Base-by-base conservation (phyloP, 2,113 vertebrate genomes). In the Oncorhynchus clarkii region DNA sequence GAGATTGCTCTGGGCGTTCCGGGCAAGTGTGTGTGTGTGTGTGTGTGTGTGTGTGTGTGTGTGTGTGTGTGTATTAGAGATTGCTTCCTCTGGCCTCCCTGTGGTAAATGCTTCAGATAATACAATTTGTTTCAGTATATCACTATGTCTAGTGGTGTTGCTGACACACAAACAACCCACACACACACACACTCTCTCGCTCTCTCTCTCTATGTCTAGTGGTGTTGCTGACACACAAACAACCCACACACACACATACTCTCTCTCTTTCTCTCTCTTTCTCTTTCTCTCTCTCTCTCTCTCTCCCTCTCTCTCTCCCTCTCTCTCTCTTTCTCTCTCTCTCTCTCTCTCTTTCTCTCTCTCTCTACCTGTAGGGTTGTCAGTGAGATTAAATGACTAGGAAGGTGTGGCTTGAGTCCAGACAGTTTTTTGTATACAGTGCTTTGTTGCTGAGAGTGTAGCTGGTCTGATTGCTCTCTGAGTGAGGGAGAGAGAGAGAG, bases 71-170 rank as follows among this genome's bases (percentile, higher is more conserved):
- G 39, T 49, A 6, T 48, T 6, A 27, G 64, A 66, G 13, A 16
- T 66, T 4, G 13, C 64, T 27, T 27, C 8, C 2, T 14, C 26
- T 13, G 26, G 26, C 13, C 13, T 51, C 49, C 49, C 24, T 4
- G 64, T 12, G 24, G 22, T 27, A 66, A 66, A 66, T 66, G 64
- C 24, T n/a, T 66, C n/a, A 22, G 64, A 66, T 9, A 66, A 66
- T 27, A 66, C 24, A 66, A 22, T 62, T 62, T 62, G 60, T 62
- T 67, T 67, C 67, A 39, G 34, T 69, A 69, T 69, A n/a, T 69
- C 67, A 39, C 34, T 1, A 31, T 66, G 64, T 20, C 27, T 24
- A 4, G 9, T 24, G 12, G 64, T 24, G 11, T 24, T 65, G 3
- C 64, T 27, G 24, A 20, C 24, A 27, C 9, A 24, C 64, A 27